Evolutionary conservation across 2,888 invertebrate species (phyloP).

Genomic region (Cryptocheilus praepositus): DNA sequence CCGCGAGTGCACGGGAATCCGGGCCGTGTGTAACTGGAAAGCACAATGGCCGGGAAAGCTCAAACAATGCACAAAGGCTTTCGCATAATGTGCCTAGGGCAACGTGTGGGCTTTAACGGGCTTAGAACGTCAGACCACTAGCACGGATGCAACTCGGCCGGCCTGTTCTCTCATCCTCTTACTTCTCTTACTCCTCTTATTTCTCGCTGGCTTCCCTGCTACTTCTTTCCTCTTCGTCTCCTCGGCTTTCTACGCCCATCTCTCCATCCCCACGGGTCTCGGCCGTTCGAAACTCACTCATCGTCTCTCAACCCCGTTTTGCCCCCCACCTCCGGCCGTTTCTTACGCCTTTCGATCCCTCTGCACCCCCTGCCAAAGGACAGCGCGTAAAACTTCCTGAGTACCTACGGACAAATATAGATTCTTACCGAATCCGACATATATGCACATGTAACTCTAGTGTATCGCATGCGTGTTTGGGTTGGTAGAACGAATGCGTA

Average conservation of each 20-base stretch:
- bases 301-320: slow-evolving; percentile 3
- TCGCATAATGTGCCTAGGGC: slow-evolving; percentile 63
- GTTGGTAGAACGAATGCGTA: too few relatives aligned
- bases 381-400: neutral
- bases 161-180: slow-evolving; percentile 14
- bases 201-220: slow-evolving; percentile 20
- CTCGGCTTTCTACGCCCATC: slow-evolving; percentile 14
- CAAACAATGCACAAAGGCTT: slow-evolving; percentile 68
- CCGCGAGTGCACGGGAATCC: neutral
- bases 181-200: slow-evolving; percentile 11
- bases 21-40: slow-evolving; percentile 55
- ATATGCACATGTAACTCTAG: too few relatives aligned
- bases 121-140: slow-evolving; percentile 14
- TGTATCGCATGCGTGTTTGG: too few relatives aligned
- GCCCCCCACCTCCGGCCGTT: neutral
- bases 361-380: neutral
- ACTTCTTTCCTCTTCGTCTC: slow-evolving; percentile 20
- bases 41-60: slow-evolving; percentile 67
- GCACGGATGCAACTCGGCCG: neutral
- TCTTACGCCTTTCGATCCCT: neutral
- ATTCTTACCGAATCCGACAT: too few relatives aligned
- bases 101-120: slow-evolving; percentile 55
- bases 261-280: neutral
- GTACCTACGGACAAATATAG: too few relatives aligned
- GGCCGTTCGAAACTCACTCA: slow-evolving; percentile 11